Base-by-base conservation (phyloP, 2,888 invertebrate species). In the Ormyrus thymus region DNA sequence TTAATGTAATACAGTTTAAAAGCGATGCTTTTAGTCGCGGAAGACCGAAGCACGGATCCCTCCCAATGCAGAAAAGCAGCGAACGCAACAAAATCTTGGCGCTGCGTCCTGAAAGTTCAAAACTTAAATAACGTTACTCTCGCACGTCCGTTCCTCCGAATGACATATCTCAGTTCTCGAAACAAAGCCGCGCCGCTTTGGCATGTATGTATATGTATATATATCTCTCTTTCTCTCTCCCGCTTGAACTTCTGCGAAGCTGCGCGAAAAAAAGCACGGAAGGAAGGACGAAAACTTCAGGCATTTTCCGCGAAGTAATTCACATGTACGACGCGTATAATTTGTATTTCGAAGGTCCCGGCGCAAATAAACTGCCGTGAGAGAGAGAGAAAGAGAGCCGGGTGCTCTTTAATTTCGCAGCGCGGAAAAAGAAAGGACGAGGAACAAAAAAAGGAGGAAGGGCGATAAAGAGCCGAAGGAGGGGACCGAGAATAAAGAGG, bases 101-200 rank as follows among this genome's bases (percentile, higher is more conserved):
- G 29, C 29, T 3, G 29, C 29, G 4, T 29, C 29, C 29, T 29
- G 15, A 53, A 75, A 61, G 13, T 75, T 68, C 45, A 9, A 68
- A 58, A 64, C 65, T 76, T 65, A 64, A 76, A 70, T 64, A 61
- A 55, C 51, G n/a, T 46, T 48, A 53, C 15, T 6, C 43, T n/a
- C 50, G 13, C 46, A 13, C 56, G 43, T 65, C 64, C 51, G n/a
- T 59, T 46, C 13, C 15, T 56, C 43, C 15, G 59, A 77, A 72
- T 66, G 77, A 68, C 50, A 55, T 61, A 61, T 72, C 55, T 65
- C 59, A 62, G 55, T 73, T 72, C 29, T 48, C 10, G 69, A 78
- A 69, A 78, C 69, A 68, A 69, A 64, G 78, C 50, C 29, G 11
- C 4, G 2, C n/a, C 51, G 66, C 15, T 29, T 29, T 29, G 29